These are phyloP conservation scores for Eremobia ochroleuca DNA, from an alignment of 2,888 invertebrate genomes.

Conservation along the genomic window DNA sequence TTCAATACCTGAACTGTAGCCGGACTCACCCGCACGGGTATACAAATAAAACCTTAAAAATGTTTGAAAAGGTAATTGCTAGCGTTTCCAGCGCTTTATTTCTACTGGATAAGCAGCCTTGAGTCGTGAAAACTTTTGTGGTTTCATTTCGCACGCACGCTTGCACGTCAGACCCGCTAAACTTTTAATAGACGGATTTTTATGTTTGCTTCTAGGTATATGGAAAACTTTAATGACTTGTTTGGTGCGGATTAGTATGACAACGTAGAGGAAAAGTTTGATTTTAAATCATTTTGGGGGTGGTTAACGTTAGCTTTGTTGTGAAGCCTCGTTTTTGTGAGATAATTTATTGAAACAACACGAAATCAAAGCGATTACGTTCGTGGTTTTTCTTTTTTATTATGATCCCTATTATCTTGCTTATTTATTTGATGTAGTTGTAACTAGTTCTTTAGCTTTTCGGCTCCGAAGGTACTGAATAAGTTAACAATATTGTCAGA, in stretches of 20 bases:
- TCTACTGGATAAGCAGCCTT: conserved; percentile 50
- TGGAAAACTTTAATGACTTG: conserved; percentile 64
- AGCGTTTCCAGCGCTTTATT: conserved; percentile 51
- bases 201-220: conserved; percentile 59
- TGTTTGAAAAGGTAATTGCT: conserved; percentile 43
- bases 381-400: conserved; percentile 12
- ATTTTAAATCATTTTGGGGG: conserved; percentile 43
- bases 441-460: not conserved
- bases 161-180: conserved; percentile 45
- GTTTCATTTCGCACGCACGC: conserved; percentile 71
- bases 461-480: not conserved
- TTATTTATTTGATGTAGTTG: not conserved
- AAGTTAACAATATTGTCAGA: not conserved
- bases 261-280: conserved; percentile 43
- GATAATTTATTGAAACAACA: not conserved
- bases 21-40: not conserved
- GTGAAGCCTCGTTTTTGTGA: conserved; percentile 5
- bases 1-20: conserved; percentile 27
- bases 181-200: conserved; percentile 70
- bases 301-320: conserved; percentile 7
- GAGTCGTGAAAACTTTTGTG: conserved; percentile 68
- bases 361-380: not conserved
- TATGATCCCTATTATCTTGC: not conserved
- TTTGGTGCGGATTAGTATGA: conserved; percentile 56
- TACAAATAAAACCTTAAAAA: conserved; percentile 35